A percentile compares a stretch with the other conserved stretches of the same genome.
These are phyloP conservation scores for Kuschelorhynchus macadamiae DNA, from an alignment of 2,888 invertebrate genomes.

Conservation along the genomic window DNA sequence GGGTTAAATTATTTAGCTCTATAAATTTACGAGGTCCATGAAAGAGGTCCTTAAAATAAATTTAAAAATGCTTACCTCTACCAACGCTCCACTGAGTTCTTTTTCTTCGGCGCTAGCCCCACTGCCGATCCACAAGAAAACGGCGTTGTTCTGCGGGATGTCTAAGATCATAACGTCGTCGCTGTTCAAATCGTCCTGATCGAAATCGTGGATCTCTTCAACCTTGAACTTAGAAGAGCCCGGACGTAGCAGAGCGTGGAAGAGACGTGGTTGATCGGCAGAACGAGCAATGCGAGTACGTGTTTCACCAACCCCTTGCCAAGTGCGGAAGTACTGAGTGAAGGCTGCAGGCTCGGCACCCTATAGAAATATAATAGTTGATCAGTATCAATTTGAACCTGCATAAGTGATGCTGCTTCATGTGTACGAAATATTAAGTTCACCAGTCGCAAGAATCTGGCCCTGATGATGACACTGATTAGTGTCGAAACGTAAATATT, in stretches of 20 bases:
- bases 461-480: too few relatives aligned
- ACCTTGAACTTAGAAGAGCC: slow-evolving; percentile 74
- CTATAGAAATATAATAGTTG: slow-evolving; percentile 14
- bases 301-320: slow-evolving; percentile 79
- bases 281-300: slow-evolving; percentile 72
- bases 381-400: too few relatives aligned
- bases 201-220: slow-evolving; percentile 81
- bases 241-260: slow-evolving; percentile 77
- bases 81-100: slow-evolving; percentile 64
- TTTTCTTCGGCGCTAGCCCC: slow-evolving; percentile 78
- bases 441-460: too few relatives aligned
- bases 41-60: too few relatives aligned
- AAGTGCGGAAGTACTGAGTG: slow-evolving; percentile 88
- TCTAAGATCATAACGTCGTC: slow-evolving; percentile 86
- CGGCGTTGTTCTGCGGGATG: slow-evolving; percentile 75
- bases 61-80: slow-evolving; percentile 52
- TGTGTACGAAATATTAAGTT: too few relatives aligned
- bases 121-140: slow-evolving; percentile 85
- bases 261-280: slow-evolving; percentile 72
- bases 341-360: slow-evolving; percentile 87
- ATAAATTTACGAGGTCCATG: too few relatives aligned
- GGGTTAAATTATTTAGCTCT: too few relatives aligned
- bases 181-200: slow-evolving; percentile 82
- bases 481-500: too few relatives aligned
- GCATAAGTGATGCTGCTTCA: too few relatives aligned